phyloP scores from a whole-genome alignment of 2,113 vertebrate species.

The Chinchilla lanigera region DNA sequence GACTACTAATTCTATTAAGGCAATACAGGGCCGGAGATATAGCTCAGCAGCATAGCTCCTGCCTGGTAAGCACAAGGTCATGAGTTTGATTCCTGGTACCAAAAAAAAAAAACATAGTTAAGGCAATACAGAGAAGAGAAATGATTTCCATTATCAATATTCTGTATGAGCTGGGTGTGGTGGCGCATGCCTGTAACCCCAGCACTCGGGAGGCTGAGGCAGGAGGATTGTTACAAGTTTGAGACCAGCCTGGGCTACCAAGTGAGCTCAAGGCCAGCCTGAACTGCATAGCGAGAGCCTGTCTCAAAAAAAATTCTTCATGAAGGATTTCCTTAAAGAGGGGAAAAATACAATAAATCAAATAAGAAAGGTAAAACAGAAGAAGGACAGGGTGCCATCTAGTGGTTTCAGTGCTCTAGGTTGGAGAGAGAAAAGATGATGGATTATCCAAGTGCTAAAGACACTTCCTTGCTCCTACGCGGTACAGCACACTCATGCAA shows the following conservation, averaged over 20 bases:
- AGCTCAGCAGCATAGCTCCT: no score
- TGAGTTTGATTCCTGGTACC: no score
- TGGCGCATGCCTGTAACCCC: no score
- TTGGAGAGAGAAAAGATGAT: not conserved
- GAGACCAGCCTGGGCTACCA: no score
- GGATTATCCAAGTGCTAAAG: not conserved
- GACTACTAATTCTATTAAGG: not conserved
- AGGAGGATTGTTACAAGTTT: no score
- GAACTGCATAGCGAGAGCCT: no score
- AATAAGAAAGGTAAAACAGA: not conserved
- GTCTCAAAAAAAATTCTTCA: not conserved
- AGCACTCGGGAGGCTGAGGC: no score
- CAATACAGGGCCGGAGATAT: no score
- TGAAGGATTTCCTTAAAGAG: not conserved
- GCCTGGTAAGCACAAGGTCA: no score
- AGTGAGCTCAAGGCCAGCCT: no score
- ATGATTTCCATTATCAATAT: not conserved
- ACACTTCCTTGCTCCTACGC: rapidly evolving
- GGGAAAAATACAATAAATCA: not conserved
- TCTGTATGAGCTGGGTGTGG: no score
- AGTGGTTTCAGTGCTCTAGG: not conserved
- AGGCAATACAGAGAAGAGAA: not conserved
- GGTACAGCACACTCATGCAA: not conserved
- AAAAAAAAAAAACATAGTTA: no score
- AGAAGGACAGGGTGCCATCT: slow-evolving; percentile 52